These are phyloP conservation scores for Epizoanthus scotinus DNA, from an alignment of 92 coral and sea anemone genomes.

Conservation along the genomic window DNA sequence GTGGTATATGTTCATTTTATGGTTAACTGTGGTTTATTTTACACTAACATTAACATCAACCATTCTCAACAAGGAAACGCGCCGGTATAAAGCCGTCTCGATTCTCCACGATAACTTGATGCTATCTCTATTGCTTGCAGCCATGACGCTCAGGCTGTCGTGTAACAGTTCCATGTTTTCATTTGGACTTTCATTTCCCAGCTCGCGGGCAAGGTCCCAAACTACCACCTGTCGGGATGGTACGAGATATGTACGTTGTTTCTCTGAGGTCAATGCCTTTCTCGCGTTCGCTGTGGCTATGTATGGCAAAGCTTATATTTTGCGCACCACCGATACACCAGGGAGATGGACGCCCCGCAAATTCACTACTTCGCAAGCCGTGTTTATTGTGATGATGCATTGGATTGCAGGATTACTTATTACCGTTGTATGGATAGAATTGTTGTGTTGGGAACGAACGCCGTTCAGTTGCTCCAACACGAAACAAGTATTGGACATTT, in stretches of 20 bases:
- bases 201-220: neutral
- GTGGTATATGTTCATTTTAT: slow-evolving; percentile 34
- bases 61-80: slow-evolving; percentile 31
- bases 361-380: slow-evolving; percentile 14
- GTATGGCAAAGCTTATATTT: slow-evolving; percentile 3
- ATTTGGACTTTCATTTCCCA: neutral
- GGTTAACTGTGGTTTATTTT: slow-evolving; percentile 36
- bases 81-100: slow-evolving; percentile 26
- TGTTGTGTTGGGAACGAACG: neutral
- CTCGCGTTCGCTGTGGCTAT: slow-evolving; percentile 13
- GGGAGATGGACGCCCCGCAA: neutral
- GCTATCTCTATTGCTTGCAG: slow-evolving; percentile 9
- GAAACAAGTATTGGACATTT: neutral
- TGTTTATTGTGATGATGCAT: neutral
- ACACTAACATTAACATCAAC: slow-evolving; percentile 26
- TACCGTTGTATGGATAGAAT: neutral
- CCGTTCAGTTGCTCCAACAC: neutral
- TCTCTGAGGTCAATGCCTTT: slow-evolving; percentile 2
- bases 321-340: neutral
- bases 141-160: neutral
- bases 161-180: neutral
- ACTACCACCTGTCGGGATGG: neutral
- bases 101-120: slow-evolving; percentile 27
- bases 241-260: neutral
- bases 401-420: slow-evolving; percentile 11